Conservation (phyloP, 1,140 invertebrate genomes). For the Meloidogyne hapla region DNA sequence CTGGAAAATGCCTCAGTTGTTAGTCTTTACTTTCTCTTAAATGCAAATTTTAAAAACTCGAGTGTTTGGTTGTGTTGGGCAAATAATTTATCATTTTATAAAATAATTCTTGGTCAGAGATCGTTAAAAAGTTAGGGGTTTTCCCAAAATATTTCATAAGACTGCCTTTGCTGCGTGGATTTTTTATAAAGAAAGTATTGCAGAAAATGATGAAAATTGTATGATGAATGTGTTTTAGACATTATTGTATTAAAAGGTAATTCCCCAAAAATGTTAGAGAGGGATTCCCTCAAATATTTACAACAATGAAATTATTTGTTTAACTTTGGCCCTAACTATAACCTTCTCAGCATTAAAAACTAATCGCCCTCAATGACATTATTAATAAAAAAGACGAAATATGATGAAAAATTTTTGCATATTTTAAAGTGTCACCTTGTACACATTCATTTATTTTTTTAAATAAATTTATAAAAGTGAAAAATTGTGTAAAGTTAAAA, state of each 20-base stretch:
- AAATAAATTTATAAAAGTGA: no score
- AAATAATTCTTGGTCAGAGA: neutral
- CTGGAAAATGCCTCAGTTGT: no score
- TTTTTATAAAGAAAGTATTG: neutral
- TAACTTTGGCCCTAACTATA: neutral
- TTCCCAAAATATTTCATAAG: neutral
- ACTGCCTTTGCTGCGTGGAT: neutral
- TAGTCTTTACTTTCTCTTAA: neutral
- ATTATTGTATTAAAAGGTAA: neutral
- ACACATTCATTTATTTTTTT: no score
- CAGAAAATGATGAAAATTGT: neutral
- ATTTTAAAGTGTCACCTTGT: no score
- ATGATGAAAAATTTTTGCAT: no score
- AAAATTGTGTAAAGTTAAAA: no score
- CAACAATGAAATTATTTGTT: neutral
- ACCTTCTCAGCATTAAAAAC: neutral
- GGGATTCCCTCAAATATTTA: constrained; percentile 1
- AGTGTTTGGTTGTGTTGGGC: neutral
- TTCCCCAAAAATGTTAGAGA: neutral
- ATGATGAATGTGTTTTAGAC: neutral
- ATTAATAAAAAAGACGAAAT: no score
- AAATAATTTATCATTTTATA: neutral
- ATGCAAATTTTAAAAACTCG: constrained; percentile 2
- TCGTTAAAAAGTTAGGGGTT: neutral
- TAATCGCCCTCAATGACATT: neutral